Evolutionary conservation across 1,140 invertebrate genomes (phyloP).

Genomic region (Habropoda laboriosa): DNA sequence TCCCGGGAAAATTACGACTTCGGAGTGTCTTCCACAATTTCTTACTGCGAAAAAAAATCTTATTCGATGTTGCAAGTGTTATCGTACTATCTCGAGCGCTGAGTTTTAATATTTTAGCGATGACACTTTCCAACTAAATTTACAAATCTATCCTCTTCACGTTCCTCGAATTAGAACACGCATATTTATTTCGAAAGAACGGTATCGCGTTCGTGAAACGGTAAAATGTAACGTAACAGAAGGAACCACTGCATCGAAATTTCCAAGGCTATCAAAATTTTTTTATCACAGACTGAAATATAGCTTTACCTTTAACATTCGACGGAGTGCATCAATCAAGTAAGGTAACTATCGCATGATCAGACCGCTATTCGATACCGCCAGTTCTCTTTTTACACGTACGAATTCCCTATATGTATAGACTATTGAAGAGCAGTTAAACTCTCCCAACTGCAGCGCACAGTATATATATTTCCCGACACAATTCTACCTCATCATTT

Average conservation of each 20-base stretch:
- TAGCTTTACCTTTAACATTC: constrained; percentile 50
- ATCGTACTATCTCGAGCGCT: too few relatives aligned
- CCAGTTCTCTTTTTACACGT: neutral
- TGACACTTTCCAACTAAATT: too few relatives aligned
- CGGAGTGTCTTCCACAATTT: neutral
- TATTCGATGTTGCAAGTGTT: neutral
- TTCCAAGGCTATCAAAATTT: constrained; percentile 26
- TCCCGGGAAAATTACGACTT: neutral
- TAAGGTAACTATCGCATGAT: constrained; percentile 43
- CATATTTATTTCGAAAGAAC: neutral
- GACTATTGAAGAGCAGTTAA: neutral
- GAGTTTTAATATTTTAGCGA: too few relatives aligned
- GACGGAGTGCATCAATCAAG: constrained; percentile 50
- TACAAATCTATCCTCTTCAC: too few relatives aligned
- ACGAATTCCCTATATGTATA: neutral
- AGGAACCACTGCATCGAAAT: neutral
- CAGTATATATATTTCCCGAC: neutral
- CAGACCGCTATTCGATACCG: constrained; percentile 39
- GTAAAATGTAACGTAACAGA: neutral
- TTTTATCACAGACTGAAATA: constrained; percentile 26
- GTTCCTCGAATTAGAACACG: too few relatives aligned
- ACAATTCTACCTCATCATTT: neutral
- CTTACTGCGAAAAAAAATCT: neutral
- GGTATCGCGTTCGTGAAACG: neutral
- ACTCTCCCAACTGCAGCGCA: neutral